phyloP scores from a whole-genome alignment of 1,140 invertebrate genomes.

The Solenopsis fugax region DNA sequence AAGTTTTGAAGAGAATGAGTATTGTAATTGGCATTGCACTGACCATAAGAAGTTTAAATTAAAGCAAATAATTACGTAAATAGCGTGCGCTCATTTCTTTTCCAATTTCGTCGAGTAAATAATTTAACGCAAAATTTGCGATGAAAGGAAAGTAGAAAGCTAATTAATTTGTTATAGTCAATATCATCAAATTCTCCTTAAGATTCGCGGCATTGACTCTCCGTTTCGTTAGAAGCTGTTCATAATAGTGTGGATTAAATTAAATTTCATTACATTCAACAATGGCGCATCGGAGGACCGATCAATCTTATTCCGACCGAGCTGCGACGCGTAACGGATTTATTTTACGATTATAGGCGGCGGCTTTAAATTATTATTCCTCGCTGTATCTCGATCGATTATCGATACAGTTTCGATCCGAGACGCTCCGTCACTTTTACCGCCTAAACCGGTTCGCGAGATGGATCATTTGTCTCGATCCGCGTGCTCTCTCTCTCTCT shows the following conservation, averaged over 20 bases:
- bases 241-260: constrained; percentile 30
- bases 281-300: constrained; percentile 19
- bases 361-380: constrained; percentile 63
- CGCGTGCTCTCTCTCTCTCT: constrained; percentile 49
- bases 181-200: constrained; percentile 21
- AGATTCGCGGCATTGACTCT: background rate
- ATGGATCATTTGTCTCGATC: constrained; percentile 79
- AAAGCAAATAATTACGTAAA: background rate
- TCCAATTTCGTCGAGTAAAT: background rate
- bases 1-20: background rate
- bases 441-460: constrained; percentile 77
- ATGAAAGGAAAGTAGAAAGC: background rate
- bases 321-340: constrained; percentile 26
- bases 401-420: constrained; percentile 68
- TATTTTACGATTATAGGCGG: constrained; percentile 46
- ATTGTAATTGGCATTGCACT: background rate
- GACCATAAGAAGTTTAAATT: background rate
- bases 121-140: background rate
- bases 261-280: constrained; percentile 47
- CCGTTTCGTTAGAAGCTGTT: constrained; percentile 16
- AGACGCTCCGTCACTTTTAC: constrained; percentile 70
- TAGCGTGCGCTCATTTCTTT: background rate
- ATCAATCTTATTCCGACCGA: constrained; percentile 32
- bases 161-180: constrained; percentile 35
- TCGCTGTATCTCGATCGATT: constrained; percentile 53